Evolutionary conservation across 2,888 invertebrate species (phyloP), one percentile per base, ranked within the genome.

Genomic region (Sinotaia quadrata): DNA sequence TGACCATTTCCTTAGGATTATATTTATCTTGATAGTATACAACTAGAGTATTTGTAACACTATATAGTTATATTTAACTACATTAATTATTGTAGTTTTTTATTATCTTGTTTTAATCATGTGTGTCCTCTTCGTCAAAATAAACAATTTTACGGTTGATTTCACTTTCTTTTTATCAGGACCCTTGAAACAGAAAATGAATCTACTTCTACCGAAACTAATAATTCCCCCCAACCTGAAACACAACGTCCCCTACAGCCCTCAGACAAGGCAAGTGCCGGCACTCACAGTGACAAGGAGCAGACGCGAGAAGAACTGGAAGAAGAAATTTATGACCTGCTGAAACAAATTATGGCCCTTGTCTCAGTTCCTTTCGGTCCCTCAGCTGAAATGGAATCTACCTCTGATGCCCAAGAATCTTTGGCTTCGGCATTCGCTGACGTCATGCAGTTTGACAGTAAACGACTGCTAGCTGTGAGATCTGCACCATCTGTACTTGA

Each of bases 311-410:
- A 67, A 15, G 68, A 72, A 54, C 65, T 75, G 12, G 72, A 74
- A 47, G 60, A 54, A 21, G 71, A 75, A 49, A 73, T 75, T 29
- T 66, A 73, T 34, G 71, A 75, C 27, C 56, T 75, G 29, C 69
- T 75, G 31, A 57, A 65, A n/a, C 69, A 73, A 52, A 75, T 73
- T 33, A 60, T 71, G 61, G 44, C 65, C 12, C 58, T 75, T 37
- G 56, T 73, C 7, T 61, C 73, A 2, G 57, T 65, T 15, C 61
- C 65, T 5, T 27, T 49, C 21, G 27, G 8, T 4, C 21, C 31
- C 33, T 4, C 54, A n/a, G 5, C 49, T 7, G 4, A 47, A 12
- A 2, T 15, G 2, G 29, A 60, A 2, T 29, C 27, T 37, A 24
- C 37, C 34, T 7, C 49, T 24, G 1, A 47, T 7, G 47, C 8